Conservation (phyloP, 2,888 invertebrate species). For the Miltochrista miniata region DNA sequence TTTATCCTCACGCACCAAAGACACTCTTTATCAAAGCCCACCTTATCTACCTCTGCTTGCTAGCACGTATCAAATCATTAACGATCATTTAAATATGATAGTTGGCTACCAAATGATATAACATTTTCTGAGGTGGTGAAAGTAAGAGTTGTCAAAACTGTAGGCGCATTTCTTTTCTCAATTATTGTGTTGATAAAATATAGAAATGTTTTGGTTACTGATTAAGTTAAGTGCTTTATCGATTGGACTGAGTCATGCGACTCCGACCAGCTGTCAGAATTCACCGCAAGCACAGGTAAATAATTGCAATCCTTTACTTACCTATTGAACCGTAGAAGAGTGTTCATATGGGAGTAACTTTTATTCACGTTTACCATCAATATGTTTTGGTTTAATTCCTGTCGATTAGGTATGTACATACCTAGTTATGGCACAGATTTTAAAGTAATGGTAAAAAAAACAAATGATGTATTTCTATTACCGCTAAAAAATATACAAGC, state of each 20-base stretch:
- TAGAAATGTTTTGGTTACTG: slow-evolving; percentile 51
- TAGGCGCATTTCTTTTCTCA: neutral
- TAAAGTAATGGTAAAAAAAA: too few species aligned
- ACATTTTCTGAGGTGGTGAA: slow-evolving; percentile 14
- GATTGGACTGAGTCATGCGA: slow-evolving; percentile 53
- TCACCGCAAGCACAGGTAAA: slow-evolving; percentile 67
- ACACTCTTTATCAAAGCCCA: slow-evolving; percentile 30
- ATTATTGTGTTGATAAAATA: neutral
- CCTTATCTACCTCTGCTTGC: slow-evolving; percentile 26
- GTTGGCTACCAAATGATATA: slow-evolving; percentile 5
- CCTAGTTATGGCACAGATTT: too few species aligned
- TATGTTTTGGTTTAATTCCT: too few species aligned
- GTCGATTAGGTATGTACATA: too few species aligned
- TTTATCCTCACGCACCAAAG: slow-evolving; percentile 27
- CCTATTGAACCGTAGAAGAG: neutral
- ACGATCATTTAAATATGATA: slow-evolving; percentile 30
- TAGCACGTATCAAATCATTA: slow-evolving; percentile 28
- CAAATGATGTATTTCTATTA: too few species aligned
- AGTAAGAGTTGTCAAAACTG: neutral
- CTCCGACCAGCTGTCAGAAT: slow-evolving; percentile 47
- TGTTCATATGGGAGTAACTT: neutral
- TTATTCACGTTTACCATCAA: neutral
- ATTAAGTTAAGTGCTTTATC: slow-evolving; percentile 49
- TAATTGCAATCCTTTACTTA: neutral
- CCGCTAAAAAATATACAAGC: too few species aligned